Base-by-base conservation (phyloP, 1,140 invertebrate species). In the Antheraea pernyi region DNA sequence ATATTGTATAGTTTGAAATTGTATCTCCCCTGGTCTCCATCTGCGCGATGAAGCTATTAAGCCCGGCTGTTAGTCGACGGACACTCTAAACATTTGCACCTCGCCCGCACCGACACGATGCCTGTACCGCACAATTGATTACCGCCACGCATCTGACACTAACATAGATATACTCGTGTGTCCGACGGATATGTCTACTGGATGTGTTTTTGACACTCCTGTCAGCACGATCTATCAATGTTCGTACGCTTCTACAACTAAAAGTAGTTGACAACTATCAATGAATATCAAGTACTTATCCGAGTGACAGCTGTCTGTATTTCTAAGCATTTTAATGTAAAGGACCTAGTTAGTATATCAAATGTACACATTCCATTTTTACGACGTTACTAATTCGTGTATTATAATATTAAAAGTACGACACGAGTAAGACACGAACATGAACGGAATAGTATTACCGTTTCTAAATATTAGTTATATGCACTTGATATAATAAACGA, bases 91-190 rank as follows among this genome's bases (percentile, higher is more conserved):
- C 16, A 53, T 13, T 53, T 16, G 46, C 13, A 16, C 46, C 46
- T 53, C 61, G 61, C 61, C 61, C 61, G 61, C 30, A 63, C 61
- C 61, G 30, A 61, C 30, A 13, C 61, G 19, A 30, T 11, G 16
- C 46, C 1, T 30, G 22, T 30, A 16, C 46, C 46, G 46, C 46
- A 53, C 46, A 53, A 30, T 36, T 63, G 19, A 36, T 30, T 63
- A 22, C 19, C 19, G 37, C 37, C 61, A 30, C 61, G 61, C 61
- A 63, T 63, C 61, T 63, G 61, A 63, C 61, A 63, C 16, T 37
- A 37, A 36, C 61, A n/a, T 8, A 37, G 61, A 63, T 36, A 36
- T 63, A 63, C n/a, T n/a, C n/a, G n/a, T n/a, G n/a, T 7, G 30
- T 8, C 30, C 16, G 22, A 36, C 30, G 30, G 61, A 63, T 37